Percentiles rank a stretch among this genome's conserved stretches.
Evolutionary conservation across 2,113 vertebrate genomes (phyloP).

Genomic region (Pelecanoides urinatrix): DNA sequence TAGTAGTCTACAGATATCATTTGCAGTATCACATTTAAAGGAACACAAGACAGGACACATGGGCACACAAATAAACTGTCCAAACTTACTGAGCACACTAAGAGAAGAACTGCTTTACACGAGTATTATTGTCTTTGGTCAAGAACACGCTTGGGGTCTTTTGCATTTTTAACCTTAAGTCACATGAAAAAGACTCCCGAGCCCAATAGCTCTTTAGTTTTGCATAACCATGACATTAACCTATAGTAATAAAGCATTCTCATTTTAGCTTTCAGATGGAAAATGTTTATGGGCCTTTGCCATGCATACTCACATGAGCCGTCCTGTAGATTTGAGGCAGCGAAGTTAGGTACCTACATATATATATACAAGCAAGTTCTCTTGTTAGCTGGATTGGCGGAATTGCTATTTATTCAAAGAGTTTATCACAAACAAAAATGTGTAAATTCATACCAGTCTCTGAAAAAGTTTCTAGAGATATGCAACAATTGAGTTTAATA

Average conservation of each 20-base stretch:
- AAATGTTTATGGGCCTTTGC: neutral
- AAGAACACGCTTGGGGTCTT: neutral
- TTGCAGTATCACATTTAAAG: neutral
- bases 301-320: neutral
- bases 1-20: neutral
- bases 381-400: neutral
- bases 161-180: neutral
- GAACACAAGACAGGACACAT: neutral
- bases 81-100: neutral
- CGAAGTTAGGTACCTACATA: neutral
- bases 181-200: accelerated
- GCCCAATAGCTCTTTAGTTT: neutral
- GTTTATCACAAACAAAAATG: neutral
- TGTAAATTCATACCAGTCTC: neutral
- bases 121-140: neutral
- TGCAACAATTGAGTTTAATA: neutral
- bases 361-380: neutral
- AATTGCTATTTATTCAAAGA: neutral
- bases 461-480: neutral
- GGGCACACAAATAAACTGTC: neutral
- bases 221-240: neutral
- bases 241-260: neutral
- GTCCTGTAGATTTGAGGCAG: neutral
- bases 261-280: neutral
- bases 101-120: neutral